These are phyloP conservation scores for Donacobius atricapilla DNA, from an alignment of 2,113 vertebrate species.

Conservation along the genomic window DNA sequence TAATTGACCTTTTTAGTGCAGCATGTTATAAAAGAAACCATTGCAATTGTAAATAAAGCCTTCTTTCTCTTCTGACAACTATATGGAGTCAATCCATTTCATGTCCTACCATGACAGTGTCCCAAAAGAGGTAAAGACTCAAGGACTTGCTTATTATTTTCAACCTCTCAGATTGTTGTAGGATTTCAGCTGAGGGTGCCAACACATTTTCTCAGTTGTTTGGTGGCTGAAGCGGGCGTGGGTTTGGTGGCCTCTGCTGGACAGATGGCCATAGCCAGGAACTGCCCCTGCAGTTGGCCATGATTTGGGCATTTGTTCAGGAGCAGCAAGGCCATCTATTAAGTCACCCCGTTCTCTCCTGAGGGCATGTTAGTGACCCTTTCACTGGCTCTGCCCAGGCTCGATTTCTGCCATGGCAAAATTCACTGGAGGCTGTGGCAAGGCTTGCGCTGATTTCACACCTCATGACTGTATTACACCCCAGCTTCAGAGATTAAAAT, in stretches of 20 bases:
- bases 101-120: no score
- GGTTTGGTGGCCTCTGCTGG: neutral
- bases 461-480: neutral
- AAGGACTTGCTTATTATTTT: neutral
- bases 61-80: no score
- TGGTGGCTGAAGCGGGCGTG: neutral
- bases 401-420: neutral
- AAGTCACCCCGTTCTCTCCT: neutral
- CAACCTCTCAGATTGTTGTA: neutral
- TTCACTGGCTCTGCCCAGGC: neutral
- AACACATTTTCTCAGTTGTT: neutral
- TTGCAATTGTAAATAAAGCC: no score
- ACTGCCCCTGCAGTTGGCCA: neutral
- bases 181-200: neutral
- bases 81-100: no score
- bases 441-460: neutral
- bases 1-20: no score
- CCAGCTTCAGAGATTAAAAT: neutral
- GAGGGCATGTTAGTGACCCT: rapidly evolving
- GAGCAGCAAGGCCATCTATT: neutral
- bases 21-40: no score
- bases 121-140: neutral
- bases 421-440: neutral
- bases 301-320: neutral
- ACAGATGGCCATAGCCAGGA: neutral